Evolutionary conservation across 2,797 vertebrate genomes (phyloP).

Genomic region (Picus viridis): DNA sequence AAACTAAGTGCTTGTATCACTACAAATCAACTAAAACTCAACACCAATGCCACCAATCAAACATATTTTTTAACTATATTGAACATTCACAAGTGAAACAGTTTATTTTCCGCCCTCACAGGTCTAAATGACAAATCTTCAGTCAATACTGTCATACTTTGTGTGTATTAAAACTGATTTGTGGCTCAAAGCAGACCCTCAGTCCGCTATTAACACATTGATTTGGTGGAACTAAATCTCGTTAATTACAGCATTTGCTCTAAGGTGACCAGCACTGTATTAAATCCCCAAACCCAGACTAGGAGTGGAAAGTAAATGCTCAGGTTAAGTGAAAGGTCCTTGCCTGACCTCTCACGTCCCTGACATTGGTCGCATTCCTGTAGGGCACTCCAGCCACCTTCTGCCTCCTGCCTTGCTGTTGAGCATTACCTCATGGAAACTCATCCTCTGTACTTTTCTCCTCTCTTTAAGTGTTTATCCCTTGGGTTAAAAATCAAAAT

Average conservation of each 20-base stretch:
- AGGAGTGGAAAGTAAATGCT: neutral
- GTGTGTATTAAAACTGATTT: neutral
- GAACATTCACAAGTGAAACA: neutral
- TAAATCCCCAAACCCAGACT: neutral
- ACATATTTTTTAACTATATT: neutral
- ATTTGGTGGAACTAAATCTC: neutral
- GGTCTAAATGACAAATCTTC: neutral
- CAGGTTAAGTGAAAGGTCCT: neutral
- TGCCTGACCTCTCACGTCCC: neutral
- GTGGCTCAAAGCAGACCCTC: neutral
- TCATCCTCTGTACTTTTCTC: rapidly evolving
- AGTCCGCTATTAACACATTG: neutral
- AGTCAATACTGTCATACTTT: neutral
- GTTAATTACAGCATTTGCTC: neutral
- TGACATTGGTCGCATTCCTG: neutral
- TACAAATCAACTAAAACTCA: neutral
- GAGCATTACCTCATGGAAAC: neutral
- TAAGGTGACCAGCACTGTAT: too few relatives aligned
- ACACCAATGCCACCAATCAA: neutral
- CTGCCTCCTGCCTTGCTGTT: neutral
- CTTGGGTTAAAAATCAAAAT: neutral
- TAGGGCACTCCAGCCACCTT: neutral
- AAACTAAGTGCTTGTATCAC: neutral
- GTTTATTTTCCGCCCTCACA: neutral
- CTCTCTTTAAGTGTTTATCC: neutral